These are phyloP conservation scores for Rhinolophus ferrumequinum DNA, from an alignment of 2,113 vertebrate species.

Conservation along the genomic window DNA sequence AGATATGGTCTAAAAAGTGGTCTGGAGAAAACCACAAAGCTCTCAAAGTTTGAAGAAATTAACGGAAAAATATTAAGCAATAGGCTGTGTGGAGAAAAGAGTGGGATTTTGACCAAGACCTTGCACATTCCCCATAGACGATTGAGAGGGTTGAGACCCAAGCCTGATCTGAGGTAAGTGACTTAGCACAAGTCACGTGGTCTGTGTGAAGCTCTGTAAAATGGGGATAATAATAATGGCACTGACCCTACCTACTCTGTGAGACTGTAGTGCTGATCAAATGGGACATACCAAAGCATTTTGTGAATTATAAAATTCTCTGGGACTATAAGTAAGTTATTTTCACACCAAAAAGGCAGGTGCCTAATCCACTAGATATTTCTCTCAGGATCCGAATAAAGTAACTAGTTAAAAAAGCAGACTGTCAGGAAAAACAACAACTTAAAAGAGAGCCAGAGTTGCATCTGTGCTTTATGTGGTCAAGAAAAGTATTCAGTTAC, in stretches of 20 bases:
- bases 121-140: neutral
- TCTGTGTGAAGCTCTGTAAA: neutral
- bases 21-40: neutral
- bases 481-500: neutral
- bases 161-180: neutral
- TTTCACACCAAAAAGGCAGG: neutral
- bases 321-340: neutral
- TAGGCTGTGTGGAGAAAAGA: neutral
- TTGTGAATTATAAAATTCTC: neutral
- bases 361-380: neutral
- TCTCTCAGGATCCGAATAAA: slow-evolving; percentile 37
- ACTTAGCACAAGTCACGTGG: neutral
- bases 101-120: neutral
- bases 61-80: neutral
- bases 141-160: neutral
- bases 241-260: no score
- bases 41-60: neutral
- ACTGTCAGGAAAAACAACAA: slow-evolving; percentile 31
- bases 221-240: neutral
- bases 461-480: neutral
- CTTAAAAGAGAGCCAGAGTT: neutral
- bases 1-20: neutral
- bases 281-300: neutral
- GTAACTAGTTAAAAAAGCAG: slow-evolving; percentile 17
- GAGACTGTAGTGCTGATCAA: neutral